Percentiles rank a stretch among this genome's conserved stretches.
These are phyloP conservation scores for Steinernema feltiae DNA, from an alignment of 1,140 invertebrate genomes.

Conservation along the genomic window DNA sequence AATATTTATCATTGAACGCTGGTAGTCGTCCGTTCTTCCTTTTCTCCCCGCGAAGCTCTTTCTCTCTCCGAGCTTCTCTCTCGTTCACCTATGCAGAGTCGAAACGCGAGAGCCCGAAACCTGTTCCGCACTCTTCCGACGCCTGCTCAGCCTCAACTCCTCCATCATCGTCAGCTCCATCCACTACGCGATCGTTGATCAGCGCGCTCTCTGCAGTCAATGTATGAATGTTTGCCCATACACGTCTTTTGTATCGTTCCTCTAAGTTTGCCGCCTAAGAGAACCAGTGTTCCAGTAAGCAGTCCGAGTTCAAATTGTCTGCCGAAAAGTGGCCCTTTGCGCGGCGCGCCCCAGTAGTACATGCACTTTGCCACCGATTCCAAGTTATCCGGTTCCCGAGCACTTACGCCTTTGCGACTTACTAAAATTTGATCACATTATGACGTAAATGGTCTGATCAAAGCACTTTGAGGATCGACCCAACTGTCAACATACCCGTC, in stretches of 20 bases:
- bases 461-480: not conserved
- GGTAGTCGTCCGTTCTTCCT: constrained; percentile 1
- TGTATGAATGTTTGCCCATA: constrained; percentile 9
- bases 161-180: constrained; percentile 13
- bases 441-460: not conserved
- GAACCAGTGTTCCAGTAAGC: not conserved
- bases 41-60: constrained; percentile 5
- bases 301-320: not conserved
- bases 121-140: constrained; percentile 10
- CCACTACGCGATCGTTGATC: constrained; percentile 14
- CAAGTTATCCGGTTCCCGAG: not conserved
- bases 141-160: constrained; percentile 4
- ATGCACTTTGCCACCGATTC: constrained; percentile 1
- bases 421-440: constrained; percentile 1
- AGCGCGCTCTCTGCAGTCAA: not conserved
- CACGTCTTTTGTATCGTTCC: constrained; percentile 10
- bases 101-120: constrained; percentile 7
- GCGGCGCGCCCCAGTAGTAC: not conserved
- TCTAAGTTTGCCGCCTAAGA: not conserved
- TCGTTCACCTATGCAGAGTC: not conserved
- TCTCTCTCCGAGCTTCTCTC: not conserved
- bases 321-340: too few species aligned
- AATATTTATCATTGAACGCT: constrained; percentile 14
- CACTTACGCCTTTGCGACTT: not conserved
- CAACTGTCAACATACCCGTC: not conserved